These are phyloP conservation scores for Litocranius walleri DNA, from an alignment of 2,113 vertebrate species.

Conservation along the genomic window DNA sequence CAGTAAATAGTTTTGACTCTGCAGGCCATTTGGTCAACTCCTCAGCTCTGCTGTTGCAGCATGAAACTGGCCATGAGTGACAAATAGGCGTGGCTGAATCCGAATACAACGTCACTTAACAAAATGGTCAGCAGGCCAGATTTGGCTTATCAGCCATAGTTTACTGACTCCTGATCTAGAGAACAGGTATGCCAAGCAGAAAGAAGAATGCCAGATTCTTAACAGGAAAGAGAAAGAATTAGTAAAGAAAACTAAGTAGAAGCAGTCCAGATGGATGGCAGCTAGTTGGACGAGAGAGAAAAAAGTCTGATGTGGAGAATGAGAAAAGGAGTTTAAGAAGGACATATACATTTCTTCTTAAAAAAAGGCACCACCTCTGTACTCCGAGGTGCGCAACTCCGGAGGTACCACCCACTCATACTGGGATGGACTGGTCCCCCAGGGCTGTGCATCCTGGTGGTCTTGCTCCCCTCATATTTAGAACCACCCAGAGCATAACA, in stretches of 20 bases:
- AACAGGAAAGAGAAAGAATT: background rate
- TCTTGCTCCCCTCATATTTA: background rate
- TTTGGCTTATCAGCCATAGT: background rate
- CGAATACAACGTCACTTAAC: too few species aligned
- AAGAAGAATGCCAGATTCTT: background rate
- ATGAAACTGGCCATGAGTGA: rapidly evolving
- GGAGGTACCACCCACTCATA: background rate
- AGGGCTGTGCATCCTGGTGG: too few species aligned
- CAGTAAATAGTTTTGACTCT: background rate
- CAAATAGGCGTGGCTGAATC: rapidly evolving
- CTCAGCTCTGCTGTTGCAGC: background rate
- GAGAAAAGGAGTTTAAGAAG: background rate
- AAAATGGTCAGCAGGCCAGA: background rate
- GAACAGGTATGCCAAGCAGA: background rate
- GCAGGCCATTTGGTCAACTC: background rate
- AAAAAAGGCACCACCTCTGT: background rate
- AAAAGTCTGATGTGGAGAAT: background rate
- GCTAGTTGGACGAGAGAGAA: background rate
- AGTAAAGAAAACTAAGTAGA: background rate
- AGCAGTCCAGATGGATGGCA: background rate
- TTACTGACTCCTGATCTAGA: background rate
- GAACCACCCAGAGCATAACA: background rate
- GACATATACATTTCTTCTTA: background rate
- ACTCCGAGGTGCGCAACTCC: background rate
- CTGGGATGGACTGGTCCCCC: background rate